Conservation (phyloP, 2,113 vertebrate species). For the Mustela nigripes region DNA sequence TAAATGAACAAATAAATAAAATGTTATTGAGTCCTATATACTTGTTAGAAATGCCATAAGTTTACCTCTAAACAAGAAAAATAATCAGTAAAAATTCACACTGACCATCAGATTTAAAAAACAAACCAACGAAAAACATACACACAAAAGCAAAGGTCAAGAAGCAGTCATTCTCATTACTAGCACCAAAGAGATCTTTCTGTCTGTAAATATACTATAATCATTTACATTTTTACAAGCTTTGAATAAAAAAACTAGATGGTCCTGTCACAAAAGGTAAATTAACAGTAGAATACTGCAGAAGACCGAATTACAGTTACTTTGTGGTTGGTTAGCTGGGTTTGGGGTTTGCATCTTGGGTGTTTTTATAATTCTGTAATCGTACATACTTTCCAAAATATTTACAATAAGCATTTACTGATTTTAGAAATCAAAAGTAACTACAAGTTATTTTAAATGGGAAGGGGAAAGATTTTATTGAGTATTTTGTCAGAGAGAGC, state of each 20-base stretch:
- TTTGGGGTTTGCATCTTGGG: not conserved
- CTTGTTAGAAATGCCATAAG: not conserved
- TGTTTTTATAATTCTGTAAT: not conserved
- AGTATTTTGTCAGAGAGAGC: too few species aligned
- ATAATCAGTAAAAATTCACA: not conserved
- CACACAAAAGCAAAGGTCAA: not conserved
- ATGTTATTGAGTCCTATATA: not conserved
- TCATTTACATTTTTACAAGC: not conserved
- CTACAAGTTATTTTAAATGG: not conserved
- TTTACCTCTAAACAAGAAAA: not conserved
- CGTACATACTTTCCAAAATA: not conserved
- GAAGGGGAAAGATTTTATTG: not conserved
- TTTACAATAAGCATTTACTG: not conserved
- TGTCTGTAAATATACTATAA: not conserved
- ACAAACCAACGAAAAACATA: not conserved
- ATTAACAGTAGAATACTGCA: not conserved
- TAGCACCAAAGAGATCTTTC: not conserved
- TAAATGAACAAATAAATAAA: too few species aligned
- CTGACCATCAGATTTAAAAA: not conserved
- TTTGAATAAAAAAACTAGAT: not conserved
- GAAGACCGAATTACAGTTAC: not conserved
- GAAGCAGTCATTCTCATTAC: not conserved
- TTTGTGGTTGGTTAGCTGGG: not conserved
- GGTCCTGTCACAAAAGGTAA: not conserved
- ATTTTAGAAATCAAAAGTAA: slow-evolving; percentile 41